phyloP scores from a whole-genome alignment of 2,113 vertebrate species.

The Ovis canadensis region DNA sequence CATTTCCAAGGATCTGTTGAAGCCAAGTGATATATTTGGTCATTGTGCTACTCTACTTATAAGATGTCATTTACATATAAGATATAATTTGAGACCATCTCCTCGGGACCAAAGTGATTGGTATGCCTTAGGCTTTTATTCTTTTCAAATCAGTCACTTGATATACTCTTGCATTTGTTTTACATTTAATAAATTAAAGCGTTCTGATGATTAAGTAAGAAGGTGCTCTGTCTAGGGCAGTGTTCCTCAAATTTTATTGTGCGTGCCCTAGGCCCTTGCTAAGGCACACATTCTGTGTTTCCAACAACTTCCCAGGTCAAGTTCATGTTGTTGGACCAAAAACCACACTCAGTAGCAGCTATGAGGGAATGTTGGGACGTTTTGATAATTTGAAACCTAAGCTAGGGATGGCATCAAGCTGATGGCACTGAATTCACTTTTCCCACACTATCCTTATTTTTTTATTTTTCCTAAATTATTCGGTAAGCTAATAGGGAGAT shows the following conservation, averaged over 20 bases:
- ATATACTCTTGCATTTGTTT: neutral
- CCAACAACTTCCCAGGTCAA: neutral
- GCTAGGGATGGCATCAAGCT: neutral
- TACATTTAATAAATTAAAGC: neutral
- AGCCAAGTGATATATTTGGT: neutral
- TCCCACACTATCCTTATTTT: neutral
- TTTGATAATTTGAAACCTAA: neutral
- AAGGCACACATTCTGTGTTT: neutral
- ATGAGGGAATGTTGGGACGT: neutral
- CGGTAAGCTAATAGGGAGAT: neutral
- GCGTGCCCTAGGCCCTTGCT: neutral
- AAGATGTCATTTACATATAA: neutral
- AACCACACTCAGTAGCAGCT: neutral
- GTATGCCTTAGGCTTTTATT: neutral
- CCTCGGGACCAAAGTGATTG: neutral
- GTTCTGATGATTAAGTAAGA: neutral
- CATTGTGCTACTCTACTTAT: neutral
- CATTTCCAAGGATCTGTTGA: neutral
- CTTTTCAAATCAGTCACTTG: neutral
- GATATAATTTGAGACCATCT: neutral
- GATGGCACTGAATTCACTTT: neutral
- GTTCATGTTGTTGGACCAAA: neutral
- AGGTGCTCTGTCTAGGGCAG: neutral
- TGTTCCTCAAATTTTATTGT: neutral
- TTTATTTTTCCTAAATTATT: neutral